Evolutionary conservation across 1,140 invertebrate species (phyloP).

Genomic region (Drosophila navojoa): DNA sequence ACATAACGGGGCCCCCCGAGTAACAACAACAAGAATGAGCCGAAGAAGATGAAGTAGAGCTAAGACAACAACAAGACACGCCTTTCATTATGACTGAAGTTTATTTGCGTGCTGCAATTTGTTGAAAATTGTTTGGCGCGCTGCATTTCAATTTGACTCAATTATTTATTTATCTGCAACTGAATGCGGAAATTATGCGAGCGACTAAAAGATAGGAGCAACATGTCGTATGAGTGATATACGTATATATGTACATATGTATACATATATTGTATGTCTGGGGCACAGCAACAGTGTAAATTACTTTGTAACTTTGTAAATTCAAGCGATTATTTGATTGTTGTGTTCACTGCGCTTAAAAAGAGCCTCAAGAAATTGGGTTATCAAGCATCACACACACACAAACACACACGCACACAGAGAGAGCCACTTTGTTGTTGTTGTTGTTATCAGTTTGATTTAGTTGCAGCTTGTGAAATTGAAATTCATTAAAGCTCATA

Average conservation of each 20-base stretch:
- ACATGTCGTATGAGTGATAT: slow-evolving; percentile 71
- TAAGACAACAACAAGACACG: slow-evolving; percentile 20
- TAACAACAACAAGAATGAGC: slow-evolving; percentile 7
- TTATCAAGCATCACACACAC: slow-evolving; percentile 68
- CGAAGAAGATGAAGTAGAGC: background rate
- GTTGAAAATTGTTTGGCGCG: slow-evolving; percentile 75
- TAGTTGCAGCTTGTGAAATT: slow-evolving; percentile 60
- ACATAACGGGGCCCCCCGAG: slow-evolving; percentile 43
- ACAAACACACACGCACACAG: background rate
- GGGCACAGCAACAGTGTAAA: slow-evolving; percentile 48
- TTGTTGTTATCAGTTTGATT: slow-evolving; percentile 68
- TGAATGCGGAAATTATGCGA: slow-evolving; percentile 81
- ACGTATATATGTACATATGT: background rate
- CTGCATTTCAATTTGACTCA: slow-evolving; percentile 82
- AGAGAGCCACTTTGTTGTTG: slow-evolving; percentile 37
- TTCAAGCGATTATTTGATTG: slow-evolving; percentile 77
- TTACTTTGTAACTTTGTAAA: slow-evolving; percentile 55
- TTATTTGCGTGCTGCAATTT: slow-evolving; percentile 68
- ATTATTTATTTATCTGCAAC: slow-evolving; percentile 81
- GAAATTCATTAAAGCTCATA: slow-evolving; percentile 68
- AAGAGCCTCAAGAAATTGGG: slow-evolving; percentile 67
- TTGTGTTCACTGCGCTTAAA: slow-evolving; percentile 46
- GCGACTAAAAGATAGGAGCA: slow-evolving; percentile 50
- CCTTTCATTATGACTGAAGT: slow-evolving; percentile 56
- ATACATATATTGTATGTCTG: background rate